phyloP scores from a whole-genome alignment of 2,113 vertebrate genomes.

The Athene cunicularia region DNA sequence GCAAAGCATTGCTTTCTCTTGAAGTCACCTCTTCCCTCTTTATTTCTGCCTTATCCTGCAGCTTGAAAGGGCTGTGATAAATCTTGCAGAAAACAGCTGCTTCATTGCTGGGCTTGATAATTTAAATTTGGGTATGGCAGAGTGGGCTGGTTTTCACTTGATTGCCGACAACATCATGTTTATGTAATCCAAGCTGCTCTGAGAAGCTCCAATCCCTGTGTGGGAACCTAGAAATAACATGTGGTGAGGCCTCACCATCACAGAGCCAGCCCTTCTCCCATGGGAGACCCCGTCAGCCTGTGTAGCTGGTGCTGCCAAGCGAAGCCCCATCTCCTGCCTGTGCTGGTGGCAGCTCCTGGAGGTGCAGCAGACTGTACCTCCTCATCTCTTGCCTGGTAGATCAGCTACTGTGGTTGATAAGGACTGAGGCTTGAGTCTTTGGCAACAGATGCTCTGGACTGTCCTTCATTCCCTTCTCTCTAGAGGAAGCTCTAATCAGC shows the following conservation, averaged over 20 bases:
- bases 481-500: not conserved
- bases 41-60: not conserved
- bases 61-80: not conserved
- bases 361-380: not conserved
- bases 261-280: rapidly evolving
- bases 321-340: not conserved
- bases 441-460: not conserved
- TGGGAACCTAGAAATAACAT: not conserved
- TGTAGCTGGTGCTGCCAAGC: not conserved
- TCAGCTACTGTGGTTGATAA: not conserved
- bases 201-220: not conserved
- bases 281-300: rapidly evolving
- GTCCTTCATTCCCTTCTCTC: not conserved
- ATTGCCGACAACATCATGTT: not conserved
- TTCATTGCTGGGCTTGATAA: not conserved
- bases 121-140: not conserved
- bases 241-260: not conserved
- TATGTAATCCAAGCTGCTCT: not conserved
- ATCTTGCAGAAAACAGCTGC: conserved; percentile 44
- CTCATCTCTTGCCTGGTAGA: not conserved
- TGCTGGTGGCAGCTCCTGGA: not conserved
- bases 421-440: not conserved
- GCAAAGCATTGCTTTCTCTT: not conserved
- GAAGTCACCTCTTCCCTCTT: not conserved
- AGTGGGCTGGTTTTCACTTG: not conserved